Base-by-base conservation (phyloP, 2,113 vertebrate species). In the Philantomba maxwellii region DNA sequence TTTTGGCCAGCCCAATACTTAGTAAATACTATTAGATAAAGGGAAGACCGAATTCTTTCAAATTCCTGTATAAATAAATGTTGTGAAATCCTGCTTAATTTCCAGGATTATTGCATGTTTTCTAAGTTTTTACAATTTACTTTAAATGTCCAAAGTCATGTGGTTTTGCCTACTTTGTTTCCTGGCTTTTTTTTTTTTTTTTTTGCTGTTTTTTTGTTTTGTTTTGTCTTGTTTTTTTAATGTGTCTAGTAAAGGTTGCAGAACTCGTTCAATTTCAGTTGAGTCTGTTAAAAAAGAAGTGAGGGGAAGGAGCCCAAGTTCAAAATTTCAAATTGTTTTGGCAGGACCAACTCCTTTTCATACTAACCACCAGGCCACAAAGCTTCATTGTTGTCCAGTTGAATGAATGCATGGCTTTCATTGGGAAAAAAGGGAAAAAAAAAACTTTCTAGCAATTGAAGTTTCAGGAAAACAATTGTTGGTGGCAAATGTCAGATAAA, bases 311-410 rank as follows among this genome's bases (percentile, higher is more conserved):
- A 33, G 13, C 9, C 86, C 73, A 77, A 80, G 17, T 94, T 97
- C 88, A 95, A 77, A 97, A 89, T 96, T 96, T 94, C 81, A 94
- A 33, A 86, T 97, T 94, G n/a, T 93, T 96, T 97, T 94, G 96
- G 95, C 70, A 93, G 97, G 97, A 91, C 73, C 26, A 82, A 9
- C 94, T 82, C 49, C 90, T 97, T 98, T 95, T 91, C 53, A 85
- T 89, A 53, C 73, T 87, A 93, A 93, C 82, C 43, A 58, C 49
- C 33, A 87, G 94, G 89, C 95, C 97, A 97, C 89, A 96, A 96
- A 96, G 81, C 21, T 97, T 87, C 96, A 89, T 89, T 98, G 94
- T 93, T 97, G 91, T 97, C 85, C 58, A 55, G 96, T 87, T 97
- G 45, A 90, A 49, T 95, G 81, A 97, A 83, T 90, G 16, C 87